Evolutionary conservation across 2,888 invertebrate genomes (phyloP).

Genomic region (Seira ritae): DNA sequence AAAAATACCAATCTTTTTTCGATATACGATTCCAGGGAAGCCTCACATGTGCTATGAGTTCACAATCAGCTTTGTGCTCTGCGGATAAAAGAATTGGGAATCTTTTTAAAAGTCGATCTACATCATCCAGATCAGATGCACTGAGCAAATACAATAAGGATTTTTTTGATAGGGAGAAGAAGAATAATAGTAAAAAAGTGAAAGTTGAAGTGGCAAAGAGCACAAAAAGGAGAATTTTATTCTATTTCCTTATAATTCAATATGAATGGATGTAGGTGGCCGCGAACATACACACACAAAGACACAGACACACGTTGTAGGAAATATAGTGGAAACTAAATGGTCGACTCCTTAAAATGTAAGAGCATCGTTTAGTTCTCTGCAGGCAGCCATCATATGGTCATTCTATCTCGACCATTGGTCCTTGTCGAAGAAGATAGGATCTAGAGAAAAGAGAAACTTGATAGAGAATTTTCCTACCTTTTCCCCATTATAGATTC

Average conservation of each 20-base stretch:
- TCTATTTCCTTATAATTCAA: neutral
- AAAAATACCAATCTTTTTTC: too few relatives aligned
- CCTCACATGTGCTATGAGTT: too few relatives aligned
- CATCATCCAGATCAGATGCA: slow-evolving; percentile 11
- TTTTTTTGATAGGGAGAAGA: slow-evolving; percentile 8
- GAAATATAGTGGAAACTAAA: slow-evolving; percentile 25
- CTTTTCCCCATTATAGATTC: neutral
- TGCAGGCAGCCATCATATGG: slow-evolving; percentile 43
- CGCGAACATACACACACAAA: neutral
- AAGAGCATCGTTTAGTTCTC: slow-evolving; percentile 38
- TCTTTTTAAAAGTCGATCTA: slow-evolving; percentile 7
- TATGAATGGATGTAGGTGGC: neutral
- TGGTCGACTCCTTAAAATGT: slow-evolving; percentile 12
- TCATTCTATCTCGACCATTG: slow-evolving; percentile 27
- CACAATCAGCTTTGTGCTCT: too few relatives aligned
- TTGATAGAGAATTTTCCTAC: neutral
- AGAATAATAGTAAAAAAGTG: slow-evolving; percentile 9
- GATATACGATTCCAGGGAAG: too few relatives aligned
- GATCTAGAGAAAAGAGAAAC: neutral
- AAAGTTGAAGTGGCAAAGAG: slow-evolving; percentile 31
- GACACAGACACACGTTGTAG: neutral
- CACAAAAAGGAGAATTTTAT: slow-evolving; percentile 10
- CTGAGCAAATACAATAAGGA: neutral
- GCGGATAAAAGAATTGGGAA: too few relatives aligned
- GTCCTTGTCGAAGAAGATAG: neutral